Percentiles rank a stretch among this genome's conserved stretches.
Conservation (phyloP, 2,888 invertebrate species). For the Trichopria drosophilae region DNA sequence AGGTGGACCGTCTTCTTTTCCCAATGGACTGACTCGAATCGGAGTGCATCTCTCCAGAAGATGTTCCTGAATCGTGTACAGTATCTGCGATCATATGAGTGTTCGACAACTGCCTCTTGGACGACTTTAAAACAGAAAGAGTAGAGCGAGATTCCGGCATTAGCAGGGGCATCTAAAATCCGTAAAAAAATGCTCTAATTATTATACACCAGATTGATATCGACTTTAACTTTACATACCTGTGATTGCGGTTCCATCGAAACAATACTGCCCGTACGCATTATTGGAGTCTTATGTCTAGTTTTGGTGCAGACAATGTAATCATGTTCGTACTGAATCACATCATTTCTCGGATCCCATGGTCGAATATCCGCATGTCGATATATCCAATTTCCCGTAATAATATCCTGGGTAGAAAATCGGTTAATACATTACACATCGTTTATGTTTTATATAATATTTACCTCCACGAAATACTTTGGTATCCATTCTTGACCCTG, state of each 20-base stretch:
- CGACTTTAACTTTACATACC: no score
- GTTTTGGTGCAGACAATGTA: constrained; percentile 80
- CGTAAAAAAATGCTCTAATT: no score
- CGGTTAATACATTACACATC: not conserved
- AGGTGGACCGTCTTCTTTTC: constrained; percentile 50
- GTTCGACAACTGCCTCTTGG: constrained; percentile 60
- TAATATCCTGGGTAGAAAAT: constrained; percentile 51
- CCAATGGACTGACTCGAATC: constrained; percentile 61
- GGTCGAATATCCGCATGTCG: constrained; percentile 79
- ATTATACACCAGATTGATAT: no score
- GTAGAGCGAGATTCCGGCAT: constrained; percentile 62
- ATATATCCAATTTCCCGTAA: constrained; percentile 71
- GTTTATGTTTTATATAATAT: constrained; percentile 9
- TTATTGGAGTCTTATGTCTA: constrained; percentile 73
- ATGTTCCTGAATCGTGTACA: constrained; percentile 60
- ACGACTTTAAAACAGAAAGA: constrained; percentile 59
- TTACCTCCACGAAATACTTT: constrained; percentile 70
- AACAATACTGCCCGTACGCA: constrained; percentile 71
- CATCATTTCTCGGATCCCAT: constrained; percentile 86
- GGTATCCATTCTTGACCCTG: constrained; percentile 74
- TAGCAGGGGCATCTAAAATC: constrained; percentile 57
- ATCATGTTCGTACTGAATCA: constrained; percentile 83
- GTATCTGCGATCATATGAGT: constrained; percentile 59
- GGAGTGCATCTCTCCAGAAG: constrained; percentile 59
- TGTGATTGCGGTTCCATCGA: constrained; percentile 65